Conservation (phyloP, 2,797 vertebrate species). For the Neosilurus mollespiculum region DNA sequence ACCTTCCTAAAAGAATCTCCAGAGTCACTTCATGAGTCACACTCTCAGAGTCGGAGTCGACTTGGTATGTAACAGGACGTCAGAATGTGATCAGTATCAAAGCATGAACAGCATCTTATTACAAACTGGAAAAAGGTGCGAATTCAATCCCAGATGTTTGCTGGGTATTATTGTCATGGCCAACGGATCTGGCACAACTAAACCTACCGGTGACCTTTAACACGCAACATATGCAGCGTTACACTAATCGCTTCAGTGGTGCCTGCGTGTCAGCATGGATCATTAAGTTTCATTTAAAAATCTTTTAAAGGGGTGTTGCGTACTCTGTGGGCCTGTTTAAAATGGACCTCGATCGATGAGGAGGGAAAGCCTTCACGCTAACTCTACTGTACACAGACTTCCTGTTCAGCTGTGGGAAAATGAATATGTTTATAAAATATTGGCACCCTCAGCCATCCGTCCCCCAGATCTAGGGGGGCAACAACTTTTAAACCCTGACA, state of each 20-base stretch:
- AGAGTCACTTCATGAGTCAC: too few relatives aligned
- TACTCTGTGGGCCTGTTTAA: neutral
- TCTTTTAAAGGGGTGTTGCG: neutral
- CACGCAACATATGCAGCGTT: neutral
- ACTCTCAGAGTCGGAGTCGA: neutral
- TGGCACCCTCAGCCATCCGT: neutral
- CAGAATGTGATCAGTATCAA: neutral
- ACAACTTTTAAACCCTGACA: neutral
- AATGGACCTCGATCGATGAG: neutral
- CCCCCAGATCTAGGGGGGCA: neutral
- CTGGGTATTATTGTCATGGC: neutral
- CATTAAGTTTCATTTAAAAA: slow-evolving; percentile 4
- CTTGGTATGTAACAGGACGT: neutral
- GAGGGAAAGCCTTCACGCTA: neutral
- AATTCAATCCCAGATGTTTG: neutral
- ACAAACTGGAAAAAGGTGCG: neutral
- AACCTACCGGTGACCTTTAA: neutral
- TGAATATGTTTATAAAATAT: neutral
- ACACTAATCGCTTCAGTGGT: slow-evolving; percentile 11
- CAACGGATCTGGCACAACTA: neutral
- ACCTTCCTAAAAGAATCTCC: too few relatives aligned
- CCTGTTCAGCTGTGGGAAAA: neutral
- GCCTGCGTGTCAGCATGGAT: neutral
- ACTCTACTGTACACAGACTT: neutral
- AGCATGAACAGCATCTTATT: neutral